Conservation (phyloP, 2,888 invertebrate species). For the Heliconius sara region DNA sequence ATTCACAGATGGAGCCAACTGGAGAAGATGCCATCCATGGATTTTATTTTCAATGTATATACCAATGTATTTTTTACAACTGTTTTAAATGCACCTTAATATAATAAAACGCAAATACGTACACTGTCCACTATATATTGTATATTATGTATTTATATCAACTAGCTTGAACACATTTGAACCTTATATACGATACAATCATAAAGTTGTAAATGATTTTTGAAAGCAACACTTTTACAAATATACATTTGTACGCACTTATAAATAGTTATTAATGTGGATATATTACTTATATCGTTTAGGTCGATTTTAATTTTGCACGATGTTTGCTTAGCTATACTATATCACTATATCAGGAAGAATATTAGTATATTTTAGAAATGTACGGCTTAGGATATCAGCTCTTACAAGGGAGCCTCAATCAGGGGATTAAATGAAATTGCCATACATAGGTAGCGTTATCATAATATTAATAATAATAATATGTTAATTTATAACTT, state of each 20-base stretch:
- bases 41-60: constrained; percentile 58
- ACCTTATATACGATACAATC: constrained; percentile 29
- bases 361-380: constrained; percentile 39
- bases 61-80: constrained; percentile 47
- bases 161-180: constrained; percentile 29
- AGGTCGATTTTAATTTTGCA: constrained; percentile 45
- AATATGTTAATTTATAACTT: constrained; percentile 36
- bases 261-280: constrained; percentile 32
- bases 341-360: constrained; percentile 36
- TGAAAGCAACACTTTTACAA: constrained; percentile 41
- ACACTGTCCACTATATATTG: constrained; percentile 43
- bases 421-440: constrained; percentile 39
- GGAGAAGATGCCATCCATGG: constrained; percentile 67
- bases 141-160: constrained; percentile 29
- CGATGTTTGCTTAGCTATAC: constrained; percentile 43
- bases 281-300: constrained; percentile 33
- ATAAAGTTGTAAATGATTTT: constrained; percentile 37
- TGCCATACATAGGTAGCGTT: constrained; percentile 7
- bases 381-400: constrained; percentile 39
- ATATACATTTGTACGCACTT: constrained; percentile 45
- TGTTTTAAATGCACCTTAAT: constrained; percentile 44
- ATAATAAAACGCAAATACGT: constrained; percentile 30
- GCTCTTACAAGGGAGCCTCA: constrained; percentile 43
- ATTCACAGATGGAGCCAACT: constrained; percentile 68
- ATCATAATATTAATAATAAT: constrained; percentile 10